A percentile compares a stretch with the other conserved stretches of the same genome.
Conservation (phyloP, 64 coral and sea anemone genomes). For the Trachythela sp. region DNA sequence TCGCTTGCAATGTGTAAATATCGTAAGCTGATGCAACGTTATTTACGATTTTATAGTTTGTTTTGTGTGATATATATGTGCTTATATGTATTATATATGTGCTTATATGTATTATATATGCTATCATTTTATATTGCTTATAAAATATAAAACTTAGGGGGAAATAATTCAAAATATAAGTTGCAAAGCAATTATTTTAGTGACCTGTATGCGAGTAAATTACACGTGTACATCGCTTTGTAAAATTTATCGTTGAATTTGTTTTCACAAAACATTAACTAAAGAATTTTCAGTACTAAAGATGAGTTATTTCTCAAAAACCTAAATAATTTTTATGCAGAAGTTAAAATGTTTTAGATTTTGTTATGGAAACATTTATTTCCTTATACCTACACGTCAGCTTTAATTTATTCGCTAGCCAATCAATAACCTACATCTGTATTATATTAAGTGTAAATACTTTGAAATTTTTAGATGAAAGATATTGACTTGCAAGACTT, state of each 20-base stretch:
- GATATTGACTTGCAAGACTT: neutral
- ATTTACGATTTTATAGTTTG: neutral
- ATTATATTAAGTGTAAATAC: neutral
- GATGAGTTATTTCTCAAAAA: neutral
- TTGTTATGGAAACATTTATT: neutral
- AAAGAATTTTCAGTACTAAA: no score
- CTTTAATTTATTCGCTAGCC: neutral
- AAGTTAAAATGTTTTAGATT: neutral
- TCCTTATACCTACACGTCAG: neutral
- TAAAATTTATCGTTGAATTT: no score
- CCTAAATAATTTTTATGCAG: neutral
- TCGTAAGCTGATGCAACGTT: neutral
- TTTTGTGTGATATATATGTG: neutral
- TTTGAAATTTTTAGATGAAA: conserved; percentile 8
- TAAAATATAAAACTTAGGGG: neutral
- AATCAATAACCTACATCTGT: neutral
- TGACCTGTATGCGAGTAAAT: no score
- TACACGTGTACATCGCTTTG: no score
- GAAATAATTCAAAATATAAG: no score
- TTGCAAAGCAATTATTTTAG: no score
- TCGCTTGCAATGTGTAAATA: neutral
- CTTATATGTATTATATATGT: no score
- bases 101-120: neutral
- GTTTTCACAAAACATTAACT: no score
- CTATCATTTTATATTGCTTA: neutral